Base-by-base conservation (phyloP, 2,888 invertebrate genomes). In the Epirrhoe tristata region DNA sequence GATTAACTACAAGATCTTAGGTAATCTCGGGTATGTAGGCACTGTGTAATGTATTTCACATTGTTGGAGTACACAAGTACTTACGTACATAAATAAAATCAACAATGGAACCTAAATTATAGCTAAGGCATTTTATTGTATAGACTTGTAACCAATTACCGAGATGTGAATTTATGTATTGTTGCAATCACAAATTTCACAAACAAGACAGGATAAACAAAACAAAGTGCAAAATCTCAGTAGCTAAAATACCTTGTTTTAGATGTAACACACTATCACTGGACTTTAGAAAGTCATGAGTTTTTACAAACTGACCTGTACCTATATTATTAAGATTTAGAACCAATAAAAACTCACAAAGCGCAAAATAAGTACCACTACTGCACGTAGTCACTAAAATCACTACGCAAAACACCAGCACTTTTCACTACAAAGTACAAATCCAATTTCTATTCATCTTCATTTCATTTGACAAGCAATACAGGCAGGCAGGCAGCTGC, bases 1-100 rank as follows among this genome's bases (percentile, higher is more conserved):
- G 86, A 88, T 88, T 86, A 88, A 80, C 84, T 60, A 63, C 48
- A 66, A 67, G 48, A 58, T 39, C 51, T 17, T 39, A 14, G 36
- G 39, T 55, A 24, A 52, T 17, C 17, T 39, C 12, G 6, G 14
- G 16, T 50, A 10, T 34, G 32, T n/a, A 39, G 7, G 5, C 43
- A 46, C 32, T 16, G 16, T 32, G 46, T 50, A 52, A n/a, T 36
- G 50, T 36, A 16, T 51, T 36, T 36, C 51, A 39, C 36, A 34
- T 34, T 34, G 32, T 32, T 34, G 12, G 8, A 24, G 12, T 31
- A 24, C 24, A 24, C 24, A 46, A 31, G 43, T 43, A 43, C 39
- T 12, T 39, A 10, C 10, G 1, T 7, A 5, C 36, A 0, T 24
- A 43, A 43, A 48, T 16, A 16, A 48, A 6, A 48, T 48, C 48